Evolutionary conservation across 2,888 invertebrate species (phyloP), one percentile per base, ranked within the genome.

Genomic region (Zygothrica quintamaculata): DNA sequence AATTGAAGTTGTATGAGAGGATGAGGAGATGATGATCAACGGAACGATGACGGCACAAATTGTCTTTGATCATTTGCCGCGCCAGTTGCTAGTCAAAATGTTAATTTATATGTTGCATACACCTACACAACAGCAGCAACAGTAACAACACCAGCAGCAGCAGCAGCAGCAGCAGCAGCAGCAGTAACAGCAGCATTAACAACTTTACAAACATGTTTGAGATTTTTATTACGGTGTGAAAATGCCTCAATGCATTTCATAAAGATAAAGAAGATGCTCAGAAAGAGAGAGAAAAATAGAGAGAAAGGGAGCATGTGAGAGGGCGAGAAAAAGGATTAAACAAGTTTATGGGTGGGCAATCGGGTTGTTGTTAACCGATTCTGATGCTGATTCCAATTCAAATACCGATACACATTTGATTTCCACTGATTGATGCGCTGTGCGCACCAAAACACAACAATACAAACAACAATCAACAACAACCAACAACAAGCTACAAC

Each of bases 81-180:
- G 69, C 86, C 87, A 87, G 87, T 84, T 84, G 87, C 81, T 82
- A 86, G 81, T 88, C 87, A 88, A 87, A 87, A 88, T 84, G 87
- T 80, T 81, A 86, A 88, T 88, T 88, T 87, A 88, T 88, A 74
- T 69, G 84, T 72, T 68, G 75, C 65, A 76, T 57, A 84, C 74
- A 60, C 77, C 77, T 64, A 77, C 77, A 56, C 65, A 29, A 18
- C 37, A 8, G 3, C 40, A 22, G 7, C 26, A 33, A 5, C 18
- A 22, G 18, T 5, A 22, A 15, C 39, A 46, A 15, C 51, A 25
- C 50, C 72, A 71, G 79, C 65, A 64, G 74, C 75, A 71, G 78
- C 87, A 87, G 87, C 82, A 29, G 29, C 37, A 8, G 3, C 40
- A 22, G 7, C 26, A 33, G 18, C 18, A 22, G 18, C 18, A 22